Conservation (phyloP, 2,888 invertebrate genomes). For the Cryptocephalus moraei region DNA sequence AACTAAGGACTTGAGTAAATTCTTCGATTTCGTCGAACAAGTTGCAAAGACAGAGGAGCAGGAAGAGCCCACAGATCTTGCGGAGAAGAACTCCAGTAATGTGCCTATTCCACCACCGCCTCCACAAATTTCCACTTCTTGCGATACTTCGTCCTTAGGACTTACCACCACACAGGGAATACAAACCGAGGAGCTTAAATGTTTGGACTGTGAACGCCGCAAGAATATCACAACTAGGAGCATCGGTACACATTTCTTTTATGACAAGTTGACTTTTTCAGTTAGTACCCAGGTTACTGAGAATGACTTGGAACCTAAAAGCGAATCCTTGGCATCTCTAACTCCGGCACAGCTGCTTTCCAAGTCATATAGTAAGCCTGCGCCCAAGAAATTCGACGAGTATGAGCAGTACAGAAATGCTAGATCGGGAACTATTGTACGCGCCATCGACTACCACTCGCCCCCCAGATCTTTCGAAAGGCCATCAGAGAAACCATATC, state of each 20-base stretch:
- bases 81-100: too few relatives aligned
- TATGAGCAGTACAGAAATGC: too few relatives aligned
- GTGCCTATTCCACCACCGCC: slow-evolving; percentile 12
- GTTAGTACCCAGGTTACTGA: slow-evolving; percentile 32
- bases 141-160: too few relatives aligned
- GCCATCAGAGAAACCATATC: too few relatives aligned
- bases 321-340: slow-evolving; percentile 32
- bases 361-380: slow-evolving; percentile 8
- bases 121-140: slow-evolving; percentile 6
- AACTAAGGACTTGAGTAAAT: slow-evolving; percentile 7
- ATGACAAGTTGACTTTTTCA: slow-evolving; percentile 16
- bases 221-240: slow-evolving; percentile 19
- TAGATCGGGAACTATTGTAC: too few relatives aligned
- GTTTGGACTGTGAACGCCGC: slow-evolving; percentile 28
- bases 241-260: slow-evolving; percentile 22
- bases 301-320: slow-evolving; percentile 28
- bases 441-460: too few relatives aligned
- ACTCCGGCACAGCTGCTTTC: slow-evolving; percentile 36
- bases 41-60: slow-evolving; percentile 4
- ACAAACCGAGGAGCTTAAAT: slow-evolving; percentile 25
- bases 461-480: too few relatives aligned
- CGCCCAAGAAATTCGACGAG: neutral
- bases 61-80: too few relatives aligned
- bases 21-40: slow-evolving; percentile 6
- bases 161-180: too few relatives aligned